phyloP scores from a whole-genome alignment of 1,140 invertebrate genomes.

The Popillia japonica region DNA sequence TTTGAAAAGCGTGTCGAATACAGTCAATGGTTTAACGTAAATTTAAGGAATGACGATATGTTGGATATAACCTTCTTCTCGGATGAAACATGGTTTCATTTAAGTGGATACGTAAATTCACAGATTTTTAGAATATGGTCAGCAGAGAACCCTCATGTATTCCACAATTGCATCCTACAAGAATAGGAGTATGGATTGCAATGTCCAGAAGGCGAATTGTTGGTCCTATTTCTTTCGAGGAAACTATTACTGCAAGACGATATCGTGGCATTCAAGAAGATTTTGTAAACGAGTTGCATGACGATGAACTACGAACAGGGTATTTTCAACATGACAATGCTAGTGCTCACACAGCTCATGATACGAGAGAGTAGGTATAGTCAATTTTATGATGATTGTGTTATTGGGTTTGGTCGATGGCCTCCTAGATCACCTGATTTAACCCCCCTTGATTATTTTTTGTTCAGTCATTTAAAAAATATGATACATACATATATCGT shows the following conservation, averaged over 20 bases:
- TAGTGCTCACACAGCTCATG: background rate
- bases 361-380: background rate
- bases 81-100: conserved; percentile 4
- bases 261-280: background rate
- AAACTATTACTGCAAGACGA: background rate
- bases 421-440: conserved; percentile 38
- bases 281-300: background rate
- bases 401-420: background rate
- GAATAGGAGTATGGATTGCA: conserved; percentile 4
- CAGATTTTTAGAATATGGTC: background rate
- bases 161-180: conserved; percentile 10
- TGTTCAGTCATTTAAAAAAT: conserved; percentile 38
- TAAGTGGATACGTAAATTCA: background rate
- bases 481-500: background rate
- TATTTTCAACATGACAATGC: background rate
- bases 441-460: conserved; percentile 37
- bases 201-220: background rate
- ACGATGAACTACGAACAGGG: background rate
- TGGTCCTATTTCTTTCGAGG: background rate
- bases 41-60: background rate
- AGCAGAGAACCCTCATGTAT: background rate
- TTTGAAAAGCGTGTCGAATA: background rate
- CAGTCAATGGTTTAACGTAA: background rate
- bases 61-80: background rate
- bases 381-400: background rate